phyloP scores from a whole-genome alignment of 92 coral and sea anemone genomes.

The Bergia sp. region DNA sequence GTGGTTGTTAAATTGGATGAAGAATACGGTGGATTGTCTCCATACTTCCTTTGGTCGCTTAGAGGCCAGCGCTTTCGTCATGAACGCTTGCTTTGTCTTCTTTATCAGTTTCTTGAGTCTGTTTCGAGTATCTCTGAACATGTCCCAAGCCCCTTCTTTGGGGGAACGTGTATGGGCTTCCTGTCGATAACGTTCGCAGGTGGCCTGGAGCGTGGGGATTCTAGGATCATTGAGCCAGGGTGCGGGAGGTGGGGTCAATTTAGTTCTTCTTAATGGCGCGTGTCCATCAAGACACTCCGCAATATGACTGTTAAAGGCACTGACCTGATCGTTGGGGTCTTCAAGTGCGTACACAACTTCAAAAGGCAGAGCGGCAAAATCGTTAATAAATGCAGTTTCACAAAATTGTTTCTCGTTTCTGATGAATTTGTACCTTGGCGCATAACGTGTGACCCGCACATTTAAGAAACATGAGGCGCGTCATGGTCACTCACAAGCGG shows the following conservation, averaged over 20 bases:
- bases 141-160: too few relatives aligned
- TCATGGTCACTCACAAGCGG: slow-evolving; percentile 8
- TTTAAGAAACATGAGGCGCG: not conserved
- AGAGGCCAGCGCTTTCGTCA: not conserved
- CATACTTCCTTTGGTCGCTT: not conserved
- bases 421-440: slow-evolving; percentile 5
- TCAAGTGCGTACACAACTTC: not conserved
- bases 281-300: not conserved
- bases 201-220: not conserved
- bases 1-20: slow-evolving; percentile 18
- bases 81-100: slow-evolving; percentile 7
- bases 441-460: not conserved
- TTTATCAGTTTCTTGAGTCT: not conserved
- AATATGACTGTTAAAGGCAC: not conserved
- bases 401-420: not conserved
- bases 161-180: slow-evolving; percentile 9
- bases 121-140: not conserved
- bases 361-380: not conserved
- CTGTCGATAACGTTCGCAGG: not conserved
- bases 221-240: not conserved
- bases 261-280: slow-evolving; percentile 2
- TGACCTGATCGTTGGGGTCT: not conserved
- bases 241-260: slow-evolving; percentile 12
- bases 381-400: not conserved
- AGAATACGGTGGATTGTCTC: slow-evolving; percentile 20